Evolutionary conservation across 1,140 invertebrate species (phyloP).

Genomic region (Ceratina calcarata): DNA sequence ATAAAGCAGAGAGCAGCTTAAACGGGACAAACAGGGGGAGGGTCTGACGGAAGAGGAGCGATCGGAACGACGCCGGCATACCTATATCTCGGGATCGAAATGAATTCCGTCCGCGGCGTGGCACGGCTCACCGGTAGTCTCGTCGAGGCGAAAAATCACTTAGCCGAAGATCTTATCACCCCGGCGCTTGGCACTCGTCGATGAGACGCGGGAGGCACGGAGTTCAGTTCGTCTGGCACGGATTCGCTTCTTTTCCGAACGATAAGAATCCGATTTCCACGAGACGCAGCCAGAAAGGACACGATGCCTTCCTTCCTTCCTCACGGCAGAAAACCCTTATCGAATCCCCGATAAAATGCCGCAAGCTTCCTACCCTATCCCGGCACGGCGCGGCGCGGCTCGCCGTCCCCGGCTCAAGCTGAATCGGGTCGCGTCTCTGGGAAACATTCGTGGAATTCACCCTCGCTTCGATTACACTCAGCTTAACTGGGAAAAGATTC

Average conservation of each 20-base stretch:
- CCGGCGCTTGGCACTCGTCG: constrained; percentile 50
- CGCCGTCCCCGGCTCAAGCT: constrained; percentile 20
- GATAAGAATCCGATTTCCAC: constrained; percentile 65
- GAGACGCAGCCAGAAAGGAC: constrained; percentile 47
- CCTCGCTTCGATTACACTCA: constrained; percentile 22
- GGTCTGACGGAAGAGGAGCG: neutral
- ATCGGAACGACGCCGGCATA: constrained; percentile 17
- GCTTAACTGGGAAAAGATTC: neutral
- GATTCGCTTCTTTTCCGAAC: constrained; percentile 47
- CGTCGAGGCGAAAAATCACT: constrained; percentile 64
- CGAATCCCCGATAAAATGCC: constrained; percentile 58
- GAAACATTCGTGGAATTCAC: constrained; percentile 41
- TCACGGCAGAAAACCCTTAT: constrained; percentile 48
- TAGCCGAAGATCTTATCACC: constrained; percentile 61
- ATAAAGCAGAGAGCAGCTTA: constrained; percentile 5
- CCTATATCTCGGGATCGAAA: constrained; percentile 44
- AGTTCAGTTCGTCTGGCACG: constrained; percentile 22
- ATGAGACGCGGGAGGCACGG: constrained; percentile 25
- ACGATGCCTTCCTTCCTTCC: constrained; percentile 40
- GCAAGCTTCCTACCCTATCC: constrained; percentile 40
- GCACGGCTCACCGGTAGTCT: constrained; percentile 41
- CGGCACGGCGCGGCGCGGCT: too few relatives aligned
- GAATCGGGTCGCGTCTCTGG: constrained; percentile 49
- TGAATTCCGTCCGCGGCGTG: constrained; percentile 54
- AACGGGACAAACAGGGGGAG: neutral